phyloP scores from a whole-genome alignment of 1,140 invertebrate species.

The Drosophila eugracilis region DNA sequence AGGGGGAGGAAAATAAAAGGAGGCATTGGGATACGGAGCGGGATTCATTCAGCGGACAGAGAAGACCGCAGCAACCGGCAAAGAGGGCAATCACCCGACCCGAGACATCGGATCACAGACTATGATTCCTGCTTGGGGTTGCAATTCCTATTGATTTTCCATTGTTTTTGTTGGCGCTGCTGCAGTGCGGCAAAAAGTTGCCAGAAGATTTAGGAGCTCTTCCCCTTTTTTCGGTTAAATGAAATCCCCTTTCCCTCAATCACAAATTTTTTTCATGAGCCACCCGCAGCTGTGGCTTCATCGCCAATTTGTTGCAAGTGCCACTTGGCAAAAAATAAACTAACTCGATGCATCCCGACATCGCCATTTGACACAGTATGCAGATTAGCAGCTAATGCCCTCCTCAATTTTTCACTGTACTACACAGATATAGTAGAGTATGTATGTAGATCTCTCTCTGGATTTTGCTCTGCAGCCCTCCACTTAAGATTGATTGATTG shows the following conservation, averaged over 20 bases:
- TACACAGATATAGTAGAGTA: too few species aligned
- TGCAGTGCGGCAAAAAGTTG: constrained; percentile 57
- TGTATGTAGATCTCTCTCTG: constrained; percentile 13
- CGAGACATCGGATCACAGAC: constrained; percentile 41
- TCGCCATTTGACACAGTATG: constrained; percentile 74
- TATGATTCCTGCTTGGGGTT: constrained; percentile 67
- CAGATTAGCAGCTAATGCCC: constrained; percentile 77
- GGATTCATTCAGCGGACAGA: constrained; percentile 43
- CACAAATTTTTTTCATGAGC: constrained; percentile 25
- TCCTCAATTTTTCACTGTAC: constrained; percentile 11
- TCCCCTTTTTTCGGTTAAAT: constrained; percentile 32
- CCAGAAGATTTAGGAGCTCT: constrained; percentile 33
- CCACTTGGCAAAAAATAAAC: constrained; percentile 65
- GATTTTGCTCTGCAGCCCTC: constrained; percentile 40
- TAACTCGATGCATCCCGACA: constrained; percentile 35
- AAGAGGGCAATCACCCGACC: constrained; percentile 79
- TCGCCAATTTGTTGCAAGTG: constrained; percentile 75
- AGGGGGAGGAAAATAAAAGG: constrained; percentile 8
- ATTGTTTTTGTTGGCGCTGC: constrained; percentile 38
- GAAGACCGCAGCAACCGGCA: constrained; percentile 66
- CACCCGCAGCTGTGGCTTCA: constrained; percentile 60
- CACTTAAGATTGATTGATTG: constrained; percentile 80
- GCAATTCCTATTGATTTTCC: constrained; percentile 81
- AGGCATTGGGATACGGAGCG: constrained; percentile 1
- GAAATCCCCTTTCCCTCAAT: constrained; percentile 2